Conservation (phyloP, 2,113 vertebrate genomes). For the Lycaon pictus region DNA sequence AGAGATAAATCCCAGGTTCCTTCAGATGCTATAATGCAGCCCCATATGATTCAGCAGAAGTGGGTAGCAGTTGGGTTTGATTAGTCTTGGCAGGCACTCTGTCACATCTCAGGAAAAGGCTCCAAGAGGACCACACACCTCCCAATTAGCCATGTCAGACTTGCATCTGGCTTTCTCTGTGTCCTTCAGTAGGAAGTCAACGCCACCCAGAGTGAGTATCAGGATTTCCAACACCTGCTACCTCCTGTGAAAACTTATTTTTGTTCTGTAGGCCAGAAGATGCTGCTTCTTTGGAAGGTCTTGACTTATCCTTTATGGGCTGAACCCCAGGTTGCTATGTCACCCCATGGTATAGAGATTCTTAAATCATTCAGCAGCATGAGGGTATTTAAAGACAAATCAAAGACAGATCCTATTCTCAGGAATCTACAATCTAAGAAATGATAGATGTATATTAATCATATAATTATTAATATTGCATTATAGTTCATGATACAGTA, state of each 20-base stretch:
- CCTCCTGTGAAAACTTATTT: conserved; percentile 48
- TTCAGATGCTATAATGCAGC: conserved; percentile 70
- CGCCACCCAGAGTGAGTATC: conserved; percentile 54
- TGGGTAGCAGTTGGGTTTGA: conserved; percentile 80
- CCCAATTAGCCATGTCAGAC: conserved; percentile 78
- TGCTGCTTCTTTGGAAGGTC: neutral
- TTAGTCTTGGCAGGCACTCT: conserved; percentile 77
- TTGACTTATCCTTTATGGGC: neutral
- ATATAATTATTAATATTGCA: neutral
- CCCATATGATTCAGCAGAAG: conserved; percentile 82
- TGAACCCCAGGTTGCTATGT: neutral
- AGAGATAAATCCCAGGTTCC: conserved; percentile 77
- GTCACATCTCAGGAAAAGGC: conserved; percentile 80
- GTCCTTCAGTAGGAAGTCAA: conserved; percentile 68
- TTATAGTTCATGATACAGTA: neutral
- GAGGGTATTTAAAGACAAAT: conserved; percentile 54
- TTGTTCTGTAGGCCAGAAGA: conserved; percentile 37
- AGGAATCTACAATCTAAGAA: conserved; percentile 5
- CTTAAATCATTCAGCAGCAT: neutral
- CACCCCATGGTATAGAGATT: neutral
- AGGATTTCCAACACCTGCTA: conserved; percentile 57
- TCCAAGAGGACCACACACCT: conserved; percentile 77
- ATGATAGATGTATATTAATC: neutral
- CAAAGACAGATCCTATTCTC: neutral
- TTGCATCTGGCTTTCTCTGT: conserved; percentile 75